Evolutionary conservation across 2,888 invertebrate genomes (phyloP).

Genomic region (Eumerus sabulonum): DNA sequence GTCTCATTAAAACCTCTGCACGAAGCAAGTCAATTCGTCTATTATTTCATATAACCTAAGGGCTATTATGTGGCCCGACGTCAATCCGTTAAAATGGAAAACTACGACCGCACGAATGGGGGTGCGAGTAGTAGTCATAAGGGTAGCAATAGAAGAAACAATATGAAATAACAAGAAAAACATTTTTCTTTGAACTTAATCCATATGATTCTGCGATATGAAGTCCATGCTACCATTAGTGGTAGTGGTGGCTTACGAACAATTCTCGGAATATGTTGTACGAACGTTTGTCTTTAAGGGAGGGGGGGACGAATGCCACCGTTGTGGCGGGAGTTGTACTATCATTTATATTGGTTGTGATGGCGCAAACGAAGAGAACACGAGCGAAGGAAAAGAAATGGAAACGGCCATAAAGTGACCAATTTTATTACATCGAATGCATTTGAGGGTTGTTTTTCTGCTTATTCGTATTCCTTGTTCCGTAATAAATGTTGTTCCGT

Average conservation of each 20-base stretch:
- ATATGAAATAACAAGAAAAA: constrained; percentile 50
- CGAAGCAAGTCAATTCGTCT: constrained; percentile 9
- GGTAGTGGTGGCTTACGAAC: no score
- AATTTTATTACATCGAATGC: constrained; percentile 52
- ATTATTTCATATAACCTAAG: constrained; percentile 43
- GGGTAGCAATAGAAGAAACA: not conserved
- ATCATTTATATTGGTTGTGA: constrained; percentile 48
- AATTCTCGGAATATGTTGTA: no score
- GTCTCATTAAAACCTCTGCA: constrained; percentile 40
- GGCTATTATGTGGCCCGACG: constrained; percentile 43
- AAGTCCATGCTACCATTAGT: not conserved
- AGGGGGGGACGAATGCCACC: no score
- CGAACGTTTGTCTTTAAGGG: no score
- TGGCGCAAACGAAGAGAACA: constrained; percentile 17
- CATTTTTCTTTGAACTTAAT: constrained; percentile 48
- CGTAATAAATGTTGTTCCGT: constrained; percentile 42
- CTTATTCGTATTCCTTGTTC: constrained; percentile 13
- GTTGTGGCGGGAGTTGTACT: constrained; percentile 9
- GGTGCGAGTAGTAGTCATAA: not conserved
- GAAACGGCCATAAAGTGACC: constrained; percentile 56
- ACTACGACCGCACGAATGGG: constrained; percentile 6
- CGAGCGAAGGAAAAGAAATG: constrained; percentile 23
- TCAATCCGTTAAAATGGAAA: constrained; percentile 35
- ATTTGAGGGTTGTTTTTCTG: constrained; percentile 41
- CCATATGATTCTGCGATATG: constrained; percentile 26